These are phyloP conservation scores for Pteropus rufus DNA, from an alignment of 2,797 vertebrate genomes.

Conservation along the genomic window DNA sequence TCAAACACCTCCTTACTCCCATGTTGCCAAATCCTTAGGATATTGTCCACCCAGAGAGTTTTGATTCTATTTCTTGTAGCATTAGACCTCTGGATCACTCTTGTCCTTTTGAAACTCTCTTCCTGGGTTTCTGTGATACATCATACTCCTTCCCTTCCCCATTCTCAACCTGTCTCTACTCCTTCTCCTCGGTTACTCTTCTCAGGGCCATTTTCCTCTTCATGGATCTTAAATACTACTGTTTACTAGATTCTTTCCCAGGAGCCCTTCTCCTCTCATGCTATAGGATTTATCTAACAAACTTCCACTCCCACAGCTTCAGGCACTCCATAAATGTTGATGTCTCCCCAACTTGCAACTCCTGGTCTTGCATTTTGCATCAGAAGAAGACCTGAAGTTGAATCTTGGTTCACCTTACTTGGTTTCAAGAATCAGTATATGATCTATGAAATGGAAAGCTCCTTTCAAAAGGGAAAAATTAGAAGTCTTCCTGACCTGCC, in stretches of 20 bases:
- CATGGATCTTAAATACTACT: background rate
- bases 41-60: background rate
- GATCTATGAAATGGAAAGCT: background rate
- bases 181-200: background rate
- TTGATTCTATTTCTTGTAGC: background rate
- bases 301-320: background rate
- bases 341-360: background rate
- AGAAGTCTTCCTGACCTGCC: background rate
- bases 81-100: background rate
- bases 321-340: background rate
- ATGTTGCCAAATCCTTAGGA: background rate
- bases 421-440: background rate
- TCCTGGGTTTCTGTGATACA: background rate
- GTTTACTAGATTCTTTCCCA: background rate
- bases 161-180: background rate
- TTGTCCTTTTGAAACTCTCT: background rate
- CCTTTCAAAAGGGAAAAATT: background rate
- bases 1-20: background rate
- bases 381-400: background rate
- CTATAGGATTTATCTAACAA: background rate
- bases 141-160: background rate
- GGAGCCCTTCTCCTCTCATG: background rate
- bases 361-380: background rate
- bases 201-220: background rate
- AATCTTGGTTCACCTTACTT: background rate